A percentile compares a stretch with the other conserved stretches of the same genome.
These are phyloP conservation scores for Habroteleia sp. DNA, from an alignment of 2,888 invertebrate species.

Conservation along the genomic window DNA sequence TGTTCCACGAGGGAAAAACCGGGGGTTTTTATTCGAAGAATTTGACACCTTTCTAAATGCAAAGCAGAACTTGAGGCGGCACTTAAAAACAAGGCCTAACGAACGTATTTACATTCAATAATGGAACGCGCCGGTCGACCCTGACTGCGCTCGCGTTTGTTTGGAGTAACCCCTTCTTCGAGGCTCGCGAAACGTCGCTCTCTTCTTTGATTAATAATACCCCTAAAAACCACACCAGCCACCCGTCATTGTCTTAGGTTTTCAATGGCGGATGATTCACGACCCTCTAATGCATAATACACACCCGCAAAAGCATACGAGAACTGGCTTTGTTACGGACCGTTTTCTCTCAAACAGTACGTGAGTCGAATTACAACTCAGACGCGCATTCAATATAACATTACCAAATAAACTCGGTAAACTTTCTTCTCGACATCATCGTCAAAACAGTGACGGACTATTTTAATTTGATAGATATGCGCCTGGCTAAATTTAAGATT, in stretches of 20 bases:
- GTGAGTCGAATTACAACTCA: conserved; percentile 46
- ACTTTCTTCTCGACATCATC: conserved; percentile 36
- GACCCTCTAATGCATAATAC: conserved; percentile 51
- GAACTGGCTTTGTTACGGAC: conserved; percentile 49
- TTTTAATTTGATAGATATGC: conserved; percentile 11
- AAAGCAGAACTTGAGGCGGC: conserved; percentile 51
- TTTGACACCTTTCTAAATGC: conserved; percentile 62
- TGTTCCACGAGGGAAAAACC: background rate
- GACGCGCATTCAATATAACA: conserved; percentile 50
- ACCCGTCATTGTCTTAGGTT: conserved; percentile 58
- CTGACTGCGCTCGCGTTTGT: conserved; percentile 7
- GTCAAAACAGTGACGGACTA: conserved; percentile 24
- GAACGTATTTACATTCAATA: conserved; percentile 63
- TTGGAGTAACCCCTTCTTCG: conserved; percentile 20
- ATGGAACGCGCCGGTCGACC: conserved; percentile 34
- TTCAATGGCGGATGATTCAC: conserved; percentile 62
- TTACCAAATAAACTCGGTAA: conserved; percentile 42
- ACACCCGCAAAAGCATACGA: conserved; percentile 39
- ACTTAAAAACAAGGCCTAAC: conserved; percentile 58
- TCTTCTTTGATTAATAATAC: conserved; percentile 57
- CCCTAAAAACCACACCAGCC: conserved; percentile 51
- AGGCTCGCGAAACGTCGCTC: conserved; percentile 24
- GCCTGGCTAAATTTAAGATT: too few species aligned
- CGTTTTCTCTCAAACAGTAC: conserved; percentile 56
- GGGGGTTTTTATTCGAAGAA: conserved; percentile 39